Evolutionary conservation across 2,888 invertebrate species (phyloP).

Genomic region (Oegoconia quadripuncta): DNA sequence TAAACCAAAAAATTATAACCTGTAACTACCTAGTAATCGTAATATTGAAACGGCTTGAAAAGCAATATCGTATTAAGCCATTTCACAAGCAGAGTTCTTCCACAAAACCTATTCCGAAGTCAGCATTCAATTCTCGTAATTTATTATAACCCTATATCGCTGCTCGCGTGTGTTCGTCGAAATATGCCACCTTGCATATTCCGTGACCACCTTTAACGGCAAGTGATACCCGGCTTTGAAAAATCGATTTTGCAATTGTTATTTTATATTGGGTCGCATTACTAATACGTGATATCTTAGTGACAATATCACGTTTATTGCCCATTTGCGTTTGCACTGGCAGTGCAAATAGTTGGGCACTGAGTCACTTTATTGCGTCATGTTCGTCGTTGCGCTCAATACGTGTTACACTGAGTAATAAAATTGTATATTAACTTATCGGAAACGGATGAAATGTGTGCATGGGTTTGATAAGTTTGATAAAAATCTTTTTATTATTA

Average conservation of each 20-base stretch:
- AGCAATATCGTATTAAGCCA: too few species aligned
- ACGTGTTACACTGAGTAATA: neutral
- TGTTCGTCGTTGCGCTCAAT: constrained; percentile 8
- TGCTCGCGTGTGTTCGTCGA: too few species aligned
- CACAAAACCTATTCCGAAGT: too few species aligned
- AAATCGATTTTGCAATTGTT: constrained; percentile 5
- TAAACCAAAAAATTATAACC: too few species aligned
- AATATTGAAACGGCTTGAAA: too few species aligned
- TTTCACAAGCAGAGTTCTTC: too few species aligned
- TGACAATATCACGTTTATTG: constrained; percentile 14
- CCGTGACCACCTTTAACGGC: neutral
- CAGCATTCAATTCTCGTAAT: too few species aligned
- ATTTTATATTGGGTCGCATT: constrained; percentile 9
- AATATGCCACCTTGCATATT: constrained; percentile 5
- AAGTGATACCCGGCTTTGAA: neutral
- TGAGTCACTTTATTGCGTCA: constrained; percentile 17
- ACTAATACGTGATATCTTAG: constrained; percentile 9
- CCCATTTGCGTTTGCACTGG: constrained; percentile 19
- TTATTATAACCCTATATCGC: too few species aligned
- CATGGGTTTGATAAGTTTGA: neutral
- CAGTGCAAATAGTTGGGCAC: constrained; percentile 17
- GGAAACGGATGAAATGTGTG: neutral
- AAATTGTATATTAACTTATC: neutral
- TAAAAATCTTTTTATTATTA: neutral
- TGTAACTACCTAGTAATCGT: too few species aligned